phyloP scores from a whole-genome alignment of 2,113 vertebrate species.

The Mionectes macconnelli region DNA sequence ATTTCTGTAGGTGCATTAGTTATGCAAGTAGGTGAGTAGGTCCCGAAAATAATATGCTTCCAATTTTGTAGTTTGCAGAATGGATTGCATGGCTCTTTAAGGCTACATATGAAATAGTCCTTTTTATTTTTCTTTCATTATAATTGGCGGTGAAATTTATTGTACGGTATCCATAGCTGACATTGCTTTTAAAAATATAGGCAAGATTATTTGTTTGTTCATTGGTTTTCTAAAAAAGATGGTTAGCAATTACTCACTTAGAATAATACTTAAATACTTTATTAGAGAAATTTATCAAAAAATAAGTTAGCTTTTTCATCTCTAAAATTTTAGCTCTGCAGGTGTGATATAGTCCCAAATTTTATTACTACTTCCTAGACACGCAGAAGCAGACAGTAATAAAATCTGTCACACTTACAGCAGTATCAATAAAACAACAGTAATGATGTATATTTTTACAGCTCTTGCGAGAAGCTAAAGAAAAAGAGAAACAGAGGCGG shows the following conservation, averaged over 20 bases:
- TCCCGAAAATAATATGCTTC: not conserved
- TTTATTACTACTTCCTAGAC: not conserved
- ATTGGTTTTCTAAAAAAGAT: not conserved
- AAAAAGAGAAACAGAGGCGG: conserved; percentile 89
- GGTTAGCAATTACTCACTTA: not conserved
- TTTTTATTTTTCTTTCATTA: not conserved
- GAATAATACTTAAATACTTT: not conserved
- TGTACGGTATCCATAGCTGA: not conserved
- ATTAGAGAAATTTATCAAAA: not conserved
- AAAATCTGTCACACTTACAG: not conserved
- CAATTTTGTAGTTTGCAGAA: not conserved
- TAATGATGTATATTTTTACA: conserved; percentile 61
- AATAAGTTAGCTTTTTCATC: not conserved
- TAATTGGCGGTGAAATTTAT: not conserved
- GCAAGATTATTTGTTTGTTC: not conserved
- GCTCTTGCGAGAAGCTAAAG: conserved; percentile 96
- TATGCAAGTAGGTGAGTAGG: not conserved
- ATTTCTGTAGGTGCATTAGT: not conserved
- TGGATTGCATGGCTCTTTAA: not conserved
- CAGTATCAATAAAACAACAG: not conserved
- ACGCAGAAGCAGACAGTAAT: not conserved
- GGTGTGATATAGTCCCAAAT: not conserved
- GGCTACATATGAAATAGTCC: not conserved
- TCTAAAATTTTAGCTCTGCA: not conserved
- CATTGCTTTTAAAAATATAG: not conserved